Conservation (phyloP, 2,797 vertebrate species). For the Holocentrus rufus region DNA sequence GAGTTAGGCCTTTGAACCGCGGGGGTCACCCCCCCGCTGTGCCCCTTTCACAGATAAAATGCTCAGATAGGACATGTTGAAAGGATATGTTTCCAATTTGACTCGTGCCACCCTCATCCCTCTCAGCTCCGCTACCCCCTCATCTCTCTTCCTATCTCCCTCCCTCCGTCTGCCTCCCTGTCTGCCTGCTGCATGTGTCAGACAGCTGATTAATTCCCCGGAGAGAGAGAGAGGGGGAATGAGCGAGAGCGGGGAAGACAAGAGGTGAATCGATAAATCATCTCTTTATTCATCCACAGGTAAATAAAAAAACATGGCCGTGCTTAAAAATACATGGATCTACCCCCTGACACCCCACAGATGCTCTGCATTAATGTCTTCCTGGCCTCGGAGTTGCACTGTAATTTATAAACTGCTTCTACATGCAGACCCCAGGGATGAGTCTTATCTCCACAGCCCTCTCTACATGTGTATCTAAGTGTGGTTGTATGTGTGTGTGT, state of each 20-base stretch:
- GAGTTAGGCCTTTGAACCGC: constrained; percentile 70
- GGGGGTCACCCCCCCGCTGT: constrained; percentile 56
- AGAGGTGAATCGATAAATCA: constrained; percentile 87
- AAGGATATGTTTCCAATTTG: constrained; percentile 84
- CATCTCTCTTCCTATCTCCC: constrained; percentile 67
- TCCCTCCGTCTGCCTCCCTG: constrained; percentile 70
- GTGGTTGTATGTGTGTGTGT: constrained; percentile 5
- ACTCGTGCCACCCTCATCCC: constrained; percentile 83
- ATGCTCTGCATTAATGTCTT: constrained; percentile 79
- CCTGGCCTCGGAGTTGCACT: constrained; percentile 51
- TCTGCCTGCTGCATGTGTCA: constrained; percentile 83
- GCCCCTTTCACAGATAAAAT: constrained; percentile 79
- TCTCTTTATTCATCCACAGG: constrained; percentile 78
- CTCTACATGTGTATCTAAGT: constrained; percentile 23
- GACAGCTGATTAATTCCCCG: constrained; percentile 89
- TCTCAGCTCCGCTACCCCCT: constrained; percentile 70
- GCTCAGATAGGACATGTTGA: constrained; percentile 81
- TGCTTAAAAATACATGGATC: constrained; percentile 75
- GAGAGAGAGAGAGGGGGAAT: constrained; percentile 27
- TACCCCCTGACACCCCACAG: constrained; percentile 68
- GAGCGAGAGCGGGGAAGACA: constrained; percentile 61
- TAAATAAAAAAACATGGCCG: constrained; percentile 86
- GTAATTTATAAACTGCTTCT: constrained; percentile 74
- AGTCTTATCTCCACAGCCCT: constrained; percentile 49
- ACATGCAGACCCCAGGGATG: constrained; percentile 57